Percentiles rank a stretch among this genome's conserved stretches.
phyloP scores from a whole-genome alignment of 2,888 invertebrate genomes.

The Bruchidius siliquastri region DNA sequence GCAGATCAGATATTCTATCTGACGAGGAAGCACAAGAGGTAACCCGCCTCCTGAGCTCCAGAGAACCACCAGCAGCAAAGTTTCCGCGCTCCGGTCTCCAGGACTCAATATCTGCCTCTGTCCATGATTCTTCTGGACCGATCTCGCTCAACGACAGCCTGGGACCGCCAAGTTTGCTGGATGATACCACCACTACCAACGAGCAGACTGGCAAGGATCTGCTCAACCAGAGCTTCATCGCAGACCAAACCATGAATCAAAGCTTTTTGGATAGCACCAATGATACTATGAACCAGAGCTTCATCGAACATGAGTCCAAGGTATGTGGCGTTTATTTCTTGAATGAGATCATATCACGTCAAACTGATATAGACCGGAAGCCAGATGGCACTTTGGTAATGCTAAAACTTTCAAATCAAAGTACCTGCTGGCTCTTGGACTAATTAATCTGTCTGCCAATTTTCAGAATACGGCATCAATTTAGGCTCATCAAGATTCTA shows the following conservation, averaged over 20 bases:
- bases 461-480: no score
- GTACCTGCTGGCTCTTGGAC: no score
- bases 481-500: no score
- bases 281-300: conserved; percentile 17
- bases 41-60: conserved; percentile 70
- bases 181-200: conserved; percentile 31
- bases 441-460: no score
- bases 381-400: no score
- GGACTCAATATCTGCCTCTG: conserved; percentile 52
- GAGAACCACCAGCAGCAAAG: conserved; percentile 37
- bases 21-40: conserved; percentile 91
- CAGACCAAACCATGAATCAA: neutral
- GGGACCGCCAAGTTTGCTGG: conserved; percentile 42
- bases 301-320: conserved; percentile 10
- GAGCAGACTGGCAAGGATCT: neutral
- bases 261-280: conserved; percentile 21
- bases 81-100: conserved; percentile 44
- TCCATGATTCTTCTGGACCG: conserved; percentile 45
- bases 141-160: conserved; percentile 43
- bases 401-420: no score
- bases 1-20: conserved; percentile 75
- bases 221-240: conserved; percentile 2
- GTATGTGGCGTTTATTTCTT: neutral
- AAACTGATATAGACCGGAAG: no score
- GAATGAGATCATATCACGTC: no score